Conservation (phyloP, 1,140 invertebrate species). For the Drosophila tani region DNA sequence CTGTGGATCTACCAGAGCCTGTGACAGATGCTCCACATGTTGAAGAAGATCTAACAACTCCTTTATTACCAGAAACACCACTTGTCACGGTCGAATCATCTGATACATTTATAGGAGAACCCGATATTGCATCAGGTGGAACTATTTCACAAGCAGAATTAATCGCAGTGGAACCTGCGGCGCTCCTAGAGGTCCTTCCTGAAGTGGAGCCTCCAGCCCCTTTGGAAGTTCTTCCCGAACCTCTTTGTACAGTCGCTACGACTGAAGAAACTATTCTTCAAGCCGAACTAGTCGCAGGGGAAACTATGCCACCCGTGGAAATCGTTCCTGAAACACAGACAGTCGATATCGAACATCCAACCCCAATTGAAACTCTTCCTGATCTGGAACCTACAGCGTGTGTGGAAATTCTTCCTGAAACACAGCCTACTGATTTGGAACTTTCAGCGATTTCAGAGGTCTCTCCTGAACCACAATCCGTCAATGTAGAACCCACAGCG, state of each 20-base stretch:
- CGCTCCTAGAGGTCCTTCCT: not conserved
- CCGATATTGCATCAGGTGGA: not conserved
- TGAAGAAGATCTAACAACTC: not conserved
- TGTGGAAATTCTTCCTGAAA: slow-evolving; percentile 1
- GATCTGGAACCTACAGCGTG: not conserved
- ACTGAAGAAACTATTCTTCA: too few species aligned
- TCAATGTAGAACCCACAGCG: too few species aligned
- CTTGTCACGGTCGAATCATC: too few species aligned
- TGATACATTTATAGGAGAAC: not conserved
- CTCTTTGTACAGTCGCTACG: too few species aligned
- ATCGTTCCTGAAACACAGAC: not conserved
- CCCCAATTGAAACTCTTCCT: not conserved
- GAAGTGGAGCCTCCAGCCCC: not conserved
- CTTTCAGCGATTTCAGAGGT: too few species aligned
- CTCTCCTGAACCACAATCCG: too few species aligned
- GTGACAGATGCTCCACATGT: too few species aligned
- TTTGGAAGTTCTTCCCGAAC: not conserved
- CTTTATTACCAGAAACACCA: not conserved
- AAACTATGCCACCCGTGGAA: too few species aligned
- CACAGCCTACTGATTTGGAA: not conserved
- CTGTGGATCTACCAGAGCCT: not conserved
- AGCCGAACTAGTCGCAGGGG: too few species aligned
- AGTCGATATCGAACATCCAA: not conserved
- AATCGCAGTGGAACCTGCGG: not conserved
- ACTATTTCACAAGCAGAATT: not conserved